A percentile compares a stretch with the other conserved stretches of the same genome.
phyloP scores from a whole-genome alignment of 2,888 invertebrate species.

The Physocephala rufipes region DNA sequence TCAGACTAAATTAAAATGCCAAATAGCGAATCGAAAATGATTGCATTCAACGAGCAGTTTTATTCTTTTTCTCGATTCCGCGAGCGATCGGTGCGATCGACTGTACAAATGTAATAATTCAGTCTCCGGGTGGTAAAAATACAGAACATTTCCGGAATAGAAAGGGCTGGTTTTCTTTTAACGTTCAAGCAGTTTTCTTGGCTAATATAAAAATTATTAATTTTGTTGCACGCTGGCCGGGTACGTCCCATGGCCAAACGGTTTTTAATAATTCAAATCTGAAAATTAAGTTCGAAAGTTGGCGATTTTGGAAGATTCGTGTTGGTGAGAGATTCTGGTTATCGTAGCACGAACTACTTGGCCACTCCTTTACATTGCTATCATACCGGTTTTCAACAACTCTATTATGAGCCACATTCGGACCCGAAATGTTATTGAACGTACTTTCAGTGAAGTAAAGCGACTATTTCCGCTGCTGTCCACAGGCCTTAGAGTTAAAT shows the following conservation, averaged over 20 bases:
- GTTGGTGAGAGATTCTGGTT: no score
- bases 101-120: constrained; percentile 38
- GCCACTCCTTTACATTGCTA: no score
- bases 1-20: constrained; percentile 14
- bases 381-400: no score
- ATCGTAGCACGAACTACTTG: no score
- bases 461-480: no score
- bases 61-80: constrained; percentile 31
- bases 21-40: constrained; percentile 5
- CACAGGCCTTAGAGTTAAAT: no score
- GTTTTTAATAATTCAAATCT: no score
- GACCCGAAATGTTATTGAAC: no score
- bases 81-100: constrained; percentile 38
- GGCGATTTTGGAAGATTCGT: no score
- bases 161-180: constrained; percentile 36
- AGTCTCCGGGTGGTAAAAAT: constrained; percentile 36
- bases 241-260: constrained; percentile 36
- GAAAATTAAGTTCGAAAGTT: no score
- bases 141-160: constrained; percentile 34
- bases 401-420: no score
- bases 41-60: constrained; percentile 17
- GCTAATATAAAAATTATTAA: constrained; percentile 24
- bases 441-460: no score
- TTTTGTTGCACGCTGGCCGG: constrained; percentile 39
- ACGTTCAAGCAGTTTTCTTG: constrained; percentile 24